A percentile compares a stretch with the other conserved stretches of the same genome.
Evolutionary conservation across 2,113 vertebrate species (phyloP).

Genomic region (Dryoscopus gambensis): DNA sequence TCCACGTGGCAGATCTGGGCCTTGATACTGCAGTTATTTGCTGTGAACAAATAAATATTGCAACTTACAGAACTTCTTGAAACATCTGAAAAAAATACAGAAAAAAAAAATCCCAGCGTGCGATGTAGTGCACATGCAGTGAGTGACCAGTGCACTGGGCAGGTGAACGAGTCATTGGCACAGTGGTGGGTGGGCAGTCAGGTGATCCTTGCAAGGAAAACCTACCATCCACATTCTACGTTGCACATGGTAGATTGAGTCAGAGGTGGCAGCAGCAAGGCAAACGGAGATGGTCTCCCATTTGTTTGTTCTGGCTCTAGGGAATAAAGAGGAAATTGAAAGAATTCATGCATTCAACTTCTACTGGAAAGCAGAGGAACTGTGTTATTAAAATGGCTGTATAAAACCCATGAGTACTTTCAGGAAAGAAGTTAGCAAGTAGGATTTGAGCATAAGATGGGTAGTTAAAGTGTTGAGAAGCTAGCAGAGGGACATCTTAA

Average conservation of each 20-base stretch:
- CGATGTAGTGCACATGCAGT: rapidly evolving
- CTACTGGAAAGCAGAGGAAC: background rate
- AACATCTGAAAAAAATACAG: background rate
- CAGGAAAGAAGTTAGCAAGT: background rate
- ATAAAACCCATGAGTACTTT: background rate
- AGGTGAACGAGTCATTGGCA: background rate
- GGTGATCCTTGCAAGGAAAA: background rate
- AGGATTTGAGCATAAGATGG: background rate
- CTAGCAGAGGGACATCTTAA: background rate
- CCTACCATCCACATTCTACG: background rate
- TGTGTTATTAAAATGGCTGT: background rate
- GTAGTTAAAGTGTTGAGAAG: background rate
- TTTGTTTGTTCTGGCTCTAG: background rate
- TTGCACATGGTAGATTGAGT: background rate
- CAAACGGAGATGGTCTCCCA: rapidly evolving
- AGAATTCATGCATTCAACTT: background rate
- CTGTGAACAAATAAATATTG: background rate
- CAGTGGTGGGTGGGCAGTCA: background rate
- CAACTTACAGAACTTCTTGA: background rate
- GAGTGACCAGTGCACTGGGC: rapidly evolving
- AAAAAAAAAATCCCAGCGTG: background rate
- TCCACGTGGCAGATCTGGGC: background rate
- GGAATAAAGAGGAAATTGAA: background rate
- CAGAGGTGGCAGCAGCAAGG: background rate
- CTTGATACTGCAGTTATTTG: background rate